Percentiles rank a stretch among this genome's conserved stretches.
These are phyloP conservation scores for Hypsibius dujardini DNA, from an alignment of 1,140 invertebrate genomes.

Conservation along the genomic window DNA sequence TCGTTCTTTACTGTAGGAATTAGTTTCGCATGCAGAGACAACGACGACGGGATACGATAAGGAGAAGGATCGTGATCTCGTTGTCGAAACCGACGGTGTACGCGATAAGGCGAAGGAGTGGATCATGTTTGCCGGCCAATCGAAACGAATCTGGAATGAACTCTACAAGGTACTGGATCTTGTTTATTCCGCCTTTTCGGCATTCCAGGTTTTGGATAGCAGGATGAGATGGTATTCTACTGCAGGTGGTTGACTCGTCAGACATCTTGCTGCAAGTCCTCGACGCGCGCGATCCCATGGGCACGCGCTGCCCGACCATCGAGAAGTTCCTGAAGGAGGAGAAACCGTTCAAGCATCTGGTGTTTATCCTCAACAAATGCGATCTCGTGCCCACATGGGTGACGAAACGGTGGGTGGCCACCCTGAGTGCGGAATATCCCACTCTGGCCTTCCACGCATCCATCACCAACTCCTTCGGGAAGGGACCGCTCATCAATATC, in stretches of 20 bases:
- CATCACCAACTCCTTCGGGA: constrained; percentile 92
- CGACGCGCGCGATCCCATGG: constrained; percentile 83
- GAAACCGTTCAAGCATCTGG: constrained; percentile 79
- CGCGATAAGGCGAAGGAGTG: constrained; percentile 29
- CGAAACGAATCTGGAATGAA: constrained; percentile 96
- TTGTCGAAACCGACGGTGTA: no score
- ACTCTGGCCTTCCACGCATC: constrained; percentile 97
- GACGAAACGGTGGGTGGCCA: constrained; percentile 82
- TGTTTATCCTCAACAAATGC: constrained; percentile 87
- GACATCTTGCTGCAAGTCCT: constrained; percentile 84
- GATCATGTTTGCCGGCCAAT: constrained; percentile 77
- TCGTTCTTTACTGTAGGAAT: no score
- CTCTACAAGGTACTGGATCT: constrained; percentile 59
- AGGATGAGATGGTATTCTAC: constrained; percentile 20
- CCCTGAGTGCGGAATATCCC: constrained; percentile 80
- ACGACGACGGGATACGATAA: background rate
- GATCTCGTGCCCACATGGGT: constrained; percentile 87
- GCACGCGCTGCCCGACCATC: constrained; percentile 78
- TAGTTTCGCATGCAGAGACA: background rate
- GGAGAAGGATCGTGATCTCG: background rate
- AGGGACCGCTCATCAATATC: constrained; percentile 88
- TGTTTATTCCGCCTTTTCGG: constrained; percentile 19
- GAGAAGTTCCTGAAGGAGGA: constrained; percentile 73
- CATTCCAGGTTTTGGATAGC: background rate
- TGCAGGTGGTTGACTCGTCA: constrained; percentile 79